Conservation (phyloP, 1,140 invertebrate genomes). For the Calycopis cecrops region DNA sequence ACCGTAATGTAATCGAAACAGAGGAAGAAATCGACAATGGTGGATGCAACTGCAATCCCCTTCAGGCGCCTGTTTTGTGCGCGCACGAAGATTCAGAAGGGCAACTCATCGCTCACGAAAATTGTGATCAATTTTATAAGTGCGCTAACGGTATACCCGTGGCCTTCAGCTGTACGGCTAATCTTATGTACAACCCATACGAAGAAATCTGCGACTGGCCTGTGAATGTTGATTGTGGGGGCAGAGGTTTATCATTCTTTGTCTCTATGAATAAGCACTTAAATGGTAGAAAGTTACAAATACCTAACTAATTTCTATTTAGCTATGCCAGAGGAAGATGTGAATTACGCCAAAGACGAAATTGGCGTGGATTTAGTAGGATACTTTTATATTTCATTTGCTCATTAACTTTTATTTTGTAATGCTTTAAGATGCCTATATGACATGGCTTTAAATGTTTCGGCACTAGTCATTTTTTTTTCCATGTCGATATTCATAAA, state of each 20-base stretch:
- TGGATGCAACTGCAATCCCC: slow-evolving; percentile 26
- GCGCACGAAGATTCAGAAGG: slow-evolving; percentile 24
- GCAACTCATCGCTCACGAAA: slow-evolving; percentile 32
- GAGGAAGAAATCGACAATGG: slow-evolving; percentile 10
- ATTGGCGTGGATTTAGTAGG: too few species aligned
- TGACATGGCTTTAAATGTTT: too few species aligned
- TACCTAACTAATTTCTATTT: not conserved
- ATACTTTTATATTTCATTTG: too few species aligned
- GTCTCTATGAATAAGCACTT: slow-evolving; percentile 15
- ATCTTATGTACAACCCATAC: slow-evolving; percentile 33
- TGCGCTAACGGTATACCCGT: slow-evolving; percentile 31
- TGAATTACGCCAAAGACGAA: too few species aligned
- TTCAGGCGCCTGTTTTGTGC: slow-evolving; percentile 33
- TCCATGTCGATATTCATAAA: too few species aligned
- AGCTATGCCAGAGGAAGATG: too few species aligned
- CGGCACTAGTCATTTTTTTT: too few species aligned
- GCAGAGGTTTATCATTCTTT: slow-evolving; percentile 21
- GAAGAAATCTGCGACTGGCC: slow-evolving; percentile 64
- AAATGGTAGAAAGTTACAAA: slow-evolving; percentile 1
- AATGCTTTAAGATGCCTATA: too few species aligned
- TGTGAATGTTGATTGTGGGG: slow-evolving; percentile 27
- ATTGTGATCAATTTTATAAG: slow-evolving; percentile 39
- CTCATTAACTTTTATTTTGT: too few species aligned
- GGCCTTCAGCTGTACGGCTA: slow-evolving; percentile 18
- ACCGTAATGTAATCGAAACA: slow-evolving; percentile 22